phyloP scores from a whole-genome alignment of 2,888 invertebrate genomes.

The Agrochola lychnidis region DNA sequence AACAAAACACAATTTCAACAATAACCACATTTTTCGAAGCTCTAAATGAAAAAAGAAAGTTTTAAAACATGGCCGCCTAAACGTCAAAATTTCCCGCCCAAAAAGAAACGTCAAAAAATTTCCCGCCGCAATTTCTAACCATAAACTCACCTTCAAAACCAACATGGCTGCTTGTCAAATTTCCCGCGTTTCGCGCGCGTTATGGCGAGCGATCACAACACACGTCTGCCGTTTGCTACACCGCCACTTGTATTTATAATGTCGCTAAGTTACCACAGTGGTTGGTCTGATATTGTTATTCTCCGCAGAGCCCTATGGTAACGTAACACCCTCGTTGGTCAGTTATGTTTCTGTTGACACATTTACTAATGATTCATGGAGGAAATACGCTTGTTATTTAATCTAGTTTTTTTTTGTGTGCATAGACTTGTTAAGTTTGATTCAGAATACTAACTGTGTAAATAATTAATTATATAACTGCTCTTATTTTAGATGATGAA shows the following conservation, averaged over 20 bases:
- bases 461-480: neutral
- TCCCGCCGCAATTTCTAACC: constrained; percentile 50
- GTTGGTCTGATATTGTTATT: constrained; percentile 84
- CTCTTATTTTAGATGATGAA: neutral
- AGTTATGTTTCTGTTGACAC: constrained; percentile 64
- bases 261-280: constrained; percentile 85
- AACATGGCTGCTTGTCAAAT: constrained; percentile 85
- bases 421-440: neutral
- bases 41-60: neutral
- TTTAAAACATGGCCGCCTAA: neutral
- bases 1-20: constrained; percentile 7
- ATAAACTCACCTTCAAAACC: constrained; percentile 86
- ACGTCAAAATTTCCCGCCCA: constrained; percentile 30
- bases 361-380: constrained; percentile 68
- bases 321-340: constrained; percentile 78
- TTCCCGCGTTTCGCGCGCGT: constrained; percentile 83
- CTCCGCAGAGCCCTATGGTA: constrained; percentile 84
- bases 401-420: constrained; percentile 53
- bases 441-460: neutral
- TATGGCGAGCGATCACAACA: constrained; percentile 78
- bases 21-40: neutral
- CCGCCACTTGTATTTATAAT: constrained; percentile 88
- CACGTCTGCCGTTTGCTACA: constrained; percentile 79
- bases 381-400: constrained; percentile 57
- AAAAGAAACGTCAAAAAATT: constrained; percentile 16